Percentiles rank a stretch among this genome's conserved stretches.
phyloP scores from a whole-genome alignment of 2,797 vertebrate genomes.

The Characodon lateralis region DNA sequence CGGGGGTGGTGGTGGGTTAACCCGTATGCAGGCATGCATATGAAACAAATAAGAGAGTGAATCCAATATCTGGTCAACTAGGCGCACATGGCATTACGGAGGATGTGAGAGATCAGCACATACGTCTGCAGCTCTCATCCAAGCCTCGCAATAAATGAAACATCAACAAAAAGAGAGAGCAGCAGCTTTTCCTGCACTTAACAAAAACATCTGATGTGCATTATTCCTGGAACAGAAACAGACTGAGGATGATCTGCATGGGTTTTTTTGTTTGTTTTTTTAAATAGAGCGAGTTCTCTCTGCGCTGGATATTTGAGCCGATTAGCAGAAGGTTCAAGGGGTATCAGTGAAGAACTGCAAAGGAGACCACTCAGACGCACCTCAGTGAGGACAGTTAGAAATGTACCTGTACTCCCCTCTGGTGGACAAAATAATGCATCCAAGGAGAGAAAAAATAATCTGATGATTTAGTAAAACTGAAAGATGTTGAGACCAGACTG shows the following conservation, averaged over 20 bases:
- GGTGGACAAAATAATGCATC: slow-evolving; percentile 49
- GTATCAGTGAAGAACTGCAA: slow-evolving; percentile 51
- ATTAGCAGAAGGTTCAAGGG: slow-evolving; percentile 65
- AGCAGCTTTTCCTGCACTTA: slow-evolving; percentile 76
- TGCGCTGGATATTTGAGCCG: slow-evolving; percentile 35
- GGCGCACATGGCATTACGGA: slow-evolving; percentile 74
- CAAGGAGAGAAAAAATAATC: background rate
- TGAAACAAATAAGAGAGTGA: slow-evolving; percentile 75
- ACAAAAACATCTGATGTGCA: slow-evolving; percentile 82
- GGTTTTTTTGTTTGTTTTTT: slow-evolving; percentile 40
- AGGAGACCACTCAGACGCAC: slow-evolving; percentile 33
- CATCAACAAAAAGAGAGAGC: slow-evolving; percentile 77
- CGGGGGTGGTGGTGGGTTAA: slow-evolving; percentile 40
- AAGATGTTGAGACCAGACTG: no score
- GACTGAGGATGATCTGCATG: slow-evolving; percentile 66
- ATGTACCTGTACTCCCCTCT: slow-evolving; percentile 69
- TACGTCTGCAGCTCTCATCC: slow-evolving; percentile 72
- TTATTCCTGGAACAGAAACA: slow-evolving; percentile 77
- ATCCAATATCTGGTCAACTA: slow-evolving; percentile 76
- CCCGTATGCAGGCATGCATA: slow-evolving; percentile 70
- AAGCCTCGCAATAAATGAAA: slow-evolving; percentile 83
- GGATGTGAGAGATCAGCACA: slow-evolving; percentile 79
- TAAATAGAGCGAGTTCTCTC: slow-evolving; percentile 65
- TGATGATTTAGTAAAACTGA: no score
- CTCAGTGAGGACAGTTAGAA: slow-evolving; percentile 20